These are phyloP conservation scores for Melanotaenia maccullochi DNA, from an alignment of 2,797 vertebrate genomes.

Conservation along the genomic window DNA sequence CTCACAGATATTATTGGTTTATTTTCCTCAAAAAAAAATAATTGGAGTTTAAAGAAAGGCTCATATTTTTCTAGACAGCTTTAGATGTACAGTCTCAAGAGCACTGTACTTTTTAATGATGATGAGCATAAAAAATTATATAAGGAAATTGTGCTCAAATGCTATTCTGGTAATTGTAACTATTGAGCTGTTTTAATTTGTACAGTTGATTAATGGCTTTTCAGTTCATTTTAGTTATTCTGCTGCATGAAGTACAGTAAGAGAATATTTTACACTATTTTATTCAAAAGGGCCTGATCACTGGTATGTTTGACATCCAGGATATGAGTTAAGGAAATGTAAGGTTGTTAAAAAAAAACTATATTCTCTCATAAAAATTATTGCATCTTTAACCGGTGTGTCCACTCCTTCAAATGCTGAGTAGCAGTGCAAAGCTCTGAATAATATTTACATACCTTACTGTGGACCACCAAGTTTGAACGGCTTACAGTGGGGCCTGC, in stretches of 20 bases:
- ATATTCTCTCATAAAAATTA: background rate
- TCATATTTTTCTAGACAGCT: slow-evolving; percentile 8
- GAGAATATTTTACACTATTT: background rate
- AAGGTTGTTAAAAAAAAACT: background rate
- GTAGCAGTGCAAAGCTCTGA: slow-evolving; percentile 46
- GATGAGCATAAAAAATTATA: slow-evolving; percentile 36
- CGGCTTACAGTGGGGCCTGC: slow-evolving; percentile 53
- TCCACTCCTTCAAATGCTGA: slow-evolving; percentile 40
- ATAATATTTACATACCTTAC: slow-evolving; percentile 75
- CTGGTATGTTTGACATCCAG: background rate
- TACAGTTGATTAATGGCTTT: slow-evolving; percentile 22
- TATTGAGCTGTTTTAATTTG: slow-evolving; percentile 34
- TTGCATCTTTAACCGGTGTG: slow-evolving; percentile 5
- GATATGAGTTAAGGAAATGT: background rate
- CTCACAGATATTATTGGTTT: background rate
- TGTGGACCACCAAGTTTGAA: slow-evolving; percentile 66
- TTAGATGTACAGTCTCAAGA: slow-evolving; percentile 1
- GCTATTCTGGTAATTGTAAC: slow-evolving; percentile 41
- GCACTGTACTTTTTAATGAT: slow-evolving; percentile 18
- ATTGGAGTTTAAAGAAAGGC: background rate
- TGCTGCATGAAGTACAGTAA: background rate
- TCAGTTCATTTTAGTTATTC: slow-evolving; percentile 12
- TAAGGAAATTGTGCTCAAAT: slow-evolving; percentile 34
- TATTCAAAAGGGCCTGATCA: background rate
- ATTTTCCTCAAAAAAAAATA: background rate